phyloP scores from a whole-genome alignment of 2,113 vertebrate genomes.

The Nymphicus hollandicus region DNA sequence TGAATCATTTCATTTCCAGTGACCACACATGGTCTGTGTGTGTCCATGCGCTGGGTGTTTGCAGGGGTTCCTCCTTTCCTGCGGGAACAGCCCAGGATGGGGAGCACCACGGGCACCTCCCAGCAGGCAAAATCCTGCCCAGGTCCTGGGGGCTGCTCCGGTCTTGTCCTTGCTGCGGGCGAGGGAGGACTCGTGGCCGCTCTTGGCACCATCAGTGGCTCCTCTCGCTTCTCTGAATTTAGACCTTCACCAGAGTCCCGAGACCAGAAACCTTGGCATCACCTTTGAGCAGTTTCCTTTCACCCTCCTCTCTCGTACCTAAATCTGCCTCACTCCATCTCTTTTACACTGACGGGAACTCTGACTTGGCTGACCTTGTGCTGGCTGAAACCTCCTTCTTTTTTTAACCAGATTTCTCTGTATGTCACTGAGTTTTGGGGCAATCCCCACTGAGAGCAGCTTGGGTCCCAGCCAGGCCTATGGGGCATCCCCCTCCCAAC shows the following conservation, averaged over 20 bases:
- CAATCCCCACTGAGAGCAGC: background rate
- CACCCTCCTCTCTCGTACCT: background rate
- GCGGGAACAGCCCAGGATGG: accelerated
- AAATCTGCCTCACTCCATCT: background rate
- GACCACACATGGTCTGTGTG: accelerated
- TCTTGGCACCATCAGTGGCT: background rate
- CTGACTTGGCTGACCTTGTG: background rate
- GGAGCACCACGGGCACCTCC: background rate
- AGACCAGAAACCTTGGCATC: background rate
- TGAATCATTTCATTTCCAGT: accelerated
- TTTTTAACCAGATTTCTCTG: background rate
- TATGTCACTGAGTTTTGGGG: background rate
- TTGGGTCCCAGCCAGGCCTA: background rate
- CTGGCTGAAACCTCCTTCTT: background rate
- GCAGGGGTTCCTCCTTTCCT: background rate
- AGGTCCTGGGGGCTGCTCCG: background rate
- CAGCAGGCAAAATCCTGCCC: background rate
- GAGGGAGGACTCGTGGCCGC: background rate
- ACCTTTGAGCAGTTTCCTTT: background rate
- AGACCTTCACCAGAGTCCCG: background rate
- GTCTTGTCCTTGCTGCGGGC: accelerated
- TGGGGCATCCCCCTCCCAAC: background rate
- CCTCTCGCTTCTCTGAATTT: background rate
- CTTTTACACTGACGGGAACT: background rate
- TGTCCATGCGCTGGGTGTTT: background rate